Evolutionary conservation across 2,888 invertebrate genomes (phyloP).

Genomic region (Caenorhabditis wallacei): DNA sequence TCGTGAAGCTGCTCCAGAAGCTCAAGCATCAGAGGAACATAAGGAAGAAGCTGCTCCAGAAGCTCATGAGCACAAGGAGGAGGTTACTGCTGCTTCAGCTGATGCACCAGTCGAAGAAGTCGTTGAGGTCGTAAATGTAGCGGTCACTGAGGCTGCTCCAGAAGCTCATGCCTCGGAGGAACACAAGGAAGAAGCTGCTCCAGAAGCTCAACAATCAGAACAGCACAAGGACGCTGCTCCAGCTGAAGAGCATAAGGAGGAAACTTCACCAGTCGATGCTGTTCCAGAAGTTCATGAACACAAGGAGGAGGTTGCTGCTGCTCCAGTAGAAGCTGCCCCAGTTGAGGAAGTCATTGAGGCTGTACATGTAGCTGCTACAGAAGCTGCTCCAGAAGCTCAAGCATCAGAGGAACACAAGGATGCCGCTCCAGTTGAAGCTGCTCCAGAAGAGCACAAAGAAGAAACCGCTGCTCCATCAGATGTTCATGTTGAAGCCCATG

Average conservation of each 20-base stretch:
- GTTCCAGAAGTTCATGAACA: background rate
- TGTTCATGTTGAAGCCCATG: no score
- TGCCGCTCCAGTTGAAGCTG: background rate
- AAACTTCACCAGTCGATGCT: background rate
- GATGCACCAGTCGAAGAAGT: slow-evolving; percentile 16
- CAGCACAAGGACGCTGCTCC: slow-evolving; percentile 32
- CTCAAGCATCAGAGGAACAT: background rate
- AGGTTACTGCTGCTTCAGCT: slow-evolving; percentile 8
- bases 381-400: slow-evolving; percentile 37
- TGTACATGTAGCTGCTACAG: slow-evolving; percentile 12
- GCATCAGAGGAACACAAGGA: no score
- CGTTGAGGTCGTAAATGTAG: slow-evolving; percentile 34
- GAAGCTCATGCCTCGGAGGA: background rate
- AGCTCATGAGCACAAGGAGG: slow-evolving; percentile 13
- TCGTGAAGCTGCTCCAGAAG: slow-evolving; percentile 28
- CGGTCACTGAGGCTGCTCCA: slow-evolving; percentile 29
- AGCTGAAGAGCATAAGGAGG: slow-evolving; percentile 1
- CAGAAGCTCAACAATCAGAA: background rate
- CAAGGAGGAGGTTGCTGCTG: slow-evolving; percentile 1
- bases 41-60: slow-evolving; percentile 24
- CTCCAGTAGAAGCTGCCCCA: background rate
- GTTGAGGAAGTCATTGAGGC: slow-evolving; percentile 37
- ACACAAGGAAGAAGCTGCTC: slow-evolving; percentile 11
- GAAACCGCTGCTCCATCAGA: slow-evolving; percentile 25
- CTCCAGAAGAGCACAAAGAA: slow-evolving; percentile 18